A percentile compares a stretch with the other conserved stretches of the same genome.
Evolutionary conservation across 2,888 invertebrate species (phyloP).

Genomic region (Protophormia terraenovae): DNA sequence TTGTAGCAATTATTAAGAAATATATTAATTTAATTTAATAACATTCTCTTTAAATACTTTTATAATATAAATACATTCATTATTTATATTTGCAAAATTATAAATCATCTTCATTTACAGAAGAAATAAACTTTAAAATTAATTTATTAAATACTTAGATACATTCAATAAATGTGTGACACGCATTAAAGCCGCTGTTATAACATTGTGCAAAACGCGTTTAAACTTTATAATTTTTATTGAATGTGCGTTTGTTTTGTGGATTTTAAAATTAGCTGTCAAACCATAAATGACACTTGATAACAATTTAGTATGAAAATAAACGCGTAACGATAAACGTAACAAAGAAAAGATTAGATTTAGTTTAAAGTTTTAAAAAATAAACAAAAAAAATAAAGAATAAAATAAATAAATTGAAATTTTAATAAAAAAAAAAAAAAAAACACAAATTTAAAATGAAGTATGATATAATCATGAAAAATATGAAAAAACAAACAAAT

Average conservation of each 20-base stretch:
- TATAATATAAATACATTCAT: too few species aligned
- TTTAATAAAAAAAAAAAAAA: too few species aligned
- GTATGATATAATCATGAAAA: background rate
- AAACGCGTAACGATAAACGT: slow-evolving; percentile 61
- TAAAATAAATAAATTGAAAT: background rate
- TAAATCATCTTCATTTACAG: too few species aligned
- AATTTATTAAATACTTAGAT: too few species aligned
- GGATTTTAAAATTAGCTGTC: slow-evolving; percentile 37
- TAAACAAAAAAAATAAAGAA: background rate
- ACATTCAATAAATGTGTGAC: too few species aligned
- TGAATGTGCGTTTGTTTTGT: background rate
- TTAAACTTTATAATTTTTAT: slow-evolving; percentile 50
- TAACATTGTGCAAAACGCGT: slow-evolving; percentile 58
- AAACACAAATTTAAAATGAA: too few species aligned
- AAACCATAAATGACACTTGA: slow-evolving; percentile 56
- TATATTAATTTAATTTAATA: too few species aligned
- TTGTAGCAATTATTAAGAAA: too few species aligned
- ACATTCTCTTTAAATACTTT: too few species aligned
- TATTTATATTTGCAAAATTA: too few species aligned
- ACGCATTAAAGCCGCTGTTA: background rate
- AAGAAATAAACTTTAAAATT: too few species aligned
- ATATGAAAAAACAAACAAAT: slow-evolving; percentile 7
- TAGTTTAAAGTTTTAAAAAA: background rate
- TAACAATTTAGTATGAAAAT: slow-evolving; percentile 64
- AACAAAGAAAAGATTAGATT: background rate